Conservation (phyloP, 1,140 invertebrate species). For the Drosophila biarmipes region DNA sequence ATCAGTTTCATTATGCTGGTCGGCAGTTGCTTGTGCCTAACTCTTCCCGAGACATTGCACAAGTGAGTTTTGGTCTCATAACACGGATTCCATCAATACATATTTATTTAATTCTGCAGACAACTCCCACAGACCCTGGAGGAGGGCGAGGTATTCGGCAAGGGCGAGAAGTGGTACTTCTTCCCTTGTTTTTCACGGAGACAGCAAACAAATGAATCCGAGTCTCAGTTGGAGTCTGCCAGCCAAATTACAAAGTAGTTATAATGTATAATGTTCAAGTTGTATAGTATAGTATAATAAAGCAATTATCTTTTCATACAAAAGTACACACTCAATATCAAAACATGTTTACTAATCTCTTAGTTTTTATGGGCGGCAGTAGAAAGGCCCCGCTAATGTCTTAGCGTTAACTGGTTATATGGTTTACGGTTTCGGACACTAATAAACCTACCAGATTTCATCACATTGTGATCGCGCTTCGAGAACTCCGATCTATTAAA, state of each 20-base stretch:
- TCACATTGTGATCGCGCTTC: conserved; percentile 1
- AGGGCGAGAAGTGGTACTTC: conserved; percentile 84
- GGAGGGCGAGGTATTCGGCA: conserved; percentile 87
- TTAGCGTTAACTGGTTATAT: background rate
- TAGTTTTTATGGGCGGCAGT: background rate
- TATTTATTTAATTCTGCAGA: conserved; percentile 14
- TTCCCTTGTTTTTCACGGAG: conserved; percentile 61
- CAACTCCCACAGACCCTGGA: conserved; percentile 86
- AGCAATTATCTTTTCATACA: conserved; percentile 8
- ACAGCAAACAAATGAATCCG: conserved; percentile 18
- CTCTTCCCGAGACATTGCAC: conserved; percentile 87
- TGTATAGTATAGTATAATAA: conserved; percentile 9
- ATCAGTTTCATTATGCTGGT: conserved; percentile 86
- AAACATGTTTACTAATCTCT: conserved; percentile 5
- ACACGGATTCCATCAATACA: background rate
- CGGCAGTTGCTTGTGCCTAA: conserved; percentile 86
- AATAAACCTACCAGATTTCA: conserved; percentile 1
- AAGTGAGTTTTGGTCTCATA: conserved; percentile 56
- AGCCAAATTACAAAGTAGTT: conserved; percentile 20
- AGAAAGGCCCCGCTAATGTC: background rate
- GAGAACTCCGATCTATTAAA: background rate
- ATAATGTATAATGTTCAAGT: conserved; percentile 8
- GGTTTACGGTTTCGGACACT: background rate
- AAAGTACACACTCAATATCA: background rate
- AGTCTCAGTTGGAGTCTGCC: conserved; percentile 31